phyloP scores from a whole-genome alignment of 2,113 vertebrate genomes.

The Anolis carolinensis region DNA sequence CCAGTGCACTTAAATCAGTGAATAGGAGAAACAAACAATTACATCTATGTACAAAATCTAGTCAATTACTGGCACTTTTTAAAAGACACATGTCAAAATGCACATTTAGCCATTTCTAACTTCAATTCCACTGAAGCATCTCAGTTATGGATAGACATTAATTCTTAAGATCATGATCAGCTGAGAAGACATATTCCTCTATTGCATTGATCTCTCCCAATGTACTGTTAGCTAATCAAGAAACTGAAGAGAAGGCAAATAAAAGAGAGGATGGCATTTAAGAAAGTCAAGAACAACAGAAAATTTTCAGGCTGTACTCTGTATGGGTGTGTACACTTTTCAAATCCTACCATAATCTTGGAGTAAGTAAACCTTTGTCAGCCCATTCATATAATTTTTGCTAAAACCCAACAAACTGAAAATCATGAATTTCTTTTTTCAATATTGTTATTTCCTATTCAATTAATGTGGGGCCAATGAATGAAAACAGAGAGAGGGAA shows the following conservation, averaged over 20 bases:
- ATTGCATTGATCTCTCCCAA: background rate
- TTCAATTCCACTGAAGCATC: slow-evolving; percentile 3
- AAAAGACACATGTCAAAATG: background rate
- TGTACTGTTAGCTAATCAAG: too few relatives aligned
- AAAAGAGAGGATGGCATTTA: too few relatives aligned
- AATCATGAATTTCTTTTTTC: background rate
- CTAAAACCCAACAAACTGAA: background rate
- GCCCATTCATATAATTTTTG: background rate
- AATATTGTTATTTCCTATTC: background rate
- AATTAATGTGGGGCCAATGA: background rate
- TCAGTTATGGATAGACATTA: background rate
- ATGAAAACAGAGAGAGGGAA: background rate
- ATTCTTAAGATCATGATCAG: background rate
- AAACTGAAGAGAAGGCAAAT: too few relatives aligned
- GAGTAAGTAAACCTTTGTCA: background rate
- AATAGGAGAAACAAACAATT: background rate
- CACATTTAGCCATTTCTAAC: background rate
- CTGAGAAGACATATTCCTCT: background rate
- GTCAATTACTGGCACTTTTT: background rate
- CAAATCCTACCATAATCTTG: background rate
- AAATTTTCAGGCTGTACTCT: background rate
- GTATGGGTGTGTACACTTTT: background rate
- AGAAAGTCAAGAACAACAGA: background rate
- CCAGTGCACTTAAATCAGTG: background rate
- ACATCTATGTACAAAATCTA: slow-evolving; percentile 1